Percentiles rank a stretch among this genome's conserved stretches.
Conservation (phyloP, 2,888 invertebrate species). For the Napeogenes sylphis region DNA sequence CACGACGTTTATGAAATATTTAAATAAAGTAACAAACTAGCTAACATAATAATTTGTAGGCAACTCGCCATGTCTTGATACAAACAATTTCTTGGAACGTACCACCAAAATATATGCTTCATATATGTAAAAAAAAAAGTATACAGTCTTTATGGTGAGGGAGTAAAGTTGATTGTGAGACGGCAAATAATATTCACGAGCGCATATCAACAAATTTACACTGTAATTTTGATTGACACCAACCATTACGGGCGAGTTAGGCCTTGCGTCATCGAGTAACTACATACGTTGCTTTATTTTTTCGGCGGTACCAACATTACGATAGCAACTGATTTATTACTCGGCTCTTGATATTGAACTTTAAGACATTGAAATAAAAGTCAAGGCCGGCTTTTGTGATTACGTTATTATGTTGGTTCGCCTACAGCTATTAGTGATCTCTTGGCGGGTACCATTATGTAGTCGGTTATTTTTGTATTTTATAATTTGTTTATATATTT, state of each 20-base stretch:
- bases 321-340: conserved; percentile 29
- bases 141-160: conserved; percentile 14
- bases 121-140: conserved; percentile 13
- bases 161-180: conserved; percentile 46
- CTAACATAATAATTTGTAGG: conserved; percentile 47
- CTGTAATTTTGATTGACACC: conserved; percentile 77
- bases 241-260: conserved; percentile 71
- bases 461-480: conserved; percentile 26
- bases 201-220: conserved; percentile 59
- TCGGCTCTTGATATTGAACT: conserved; percentile 30
- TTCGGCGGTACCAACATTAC: conserved; percentile 33
- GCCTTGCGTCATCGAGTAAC: conserved; percentile 71
- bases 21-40: conserved; percentile 24
- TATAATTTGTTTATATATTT: conserved; percentile 5
- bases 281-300: conserved; percentile 42
- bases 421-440: conserved; percentile 37
- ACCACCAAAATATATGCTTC: conserved; percentile 41
- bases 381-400: conserved; percentile 14
- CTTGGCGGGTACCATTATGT: conserved; percentile 27
- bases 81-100: conserved; percentile 58
- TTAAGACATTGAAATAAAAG: conserved; percentile 21
- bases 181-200: conserved; percentile 41
- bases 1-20: conserved; percentile 1
- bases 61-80: conserved; percentile 54
- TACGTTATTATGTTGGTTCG: conserved; percentile 25